These are phyloP conservation scores for Emydura subglobosa DNA, from an alignment of 2,113 vertebrate species.

Conservation along the genomic window DNA sequence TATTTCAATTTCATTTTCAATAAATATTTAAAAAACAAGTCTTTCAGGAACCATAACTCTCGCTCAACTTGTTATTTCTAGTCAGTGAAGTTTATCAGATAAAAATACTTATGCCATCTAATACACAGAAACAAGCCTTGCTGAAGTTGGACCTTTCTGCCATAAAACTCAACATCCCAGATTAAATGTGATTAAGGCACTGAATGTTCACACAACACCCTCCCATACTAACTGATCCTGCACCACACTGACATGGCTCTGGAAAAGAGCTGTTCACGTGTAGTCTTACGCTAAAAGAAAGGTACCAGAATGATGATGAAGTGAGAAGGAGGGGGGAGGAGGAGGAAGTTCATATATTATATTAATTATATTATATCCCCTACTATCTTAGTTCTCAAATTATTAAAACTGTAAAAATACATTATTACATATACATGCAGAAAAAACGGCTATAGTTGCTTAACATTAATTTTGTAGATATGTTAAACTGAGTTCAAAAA, in stretches of 20 bases:
- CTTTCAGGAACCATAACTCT: neutral
- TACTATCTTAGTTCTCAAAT: neutral
- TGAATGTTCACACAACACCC: neutral
- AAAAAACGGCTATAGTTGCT: neutral
- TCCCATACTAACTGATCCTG: fast-evolving
- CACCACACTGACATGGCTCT: neutral
- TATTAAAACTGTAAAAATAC: neutral
- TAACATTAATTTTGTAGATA: neutral
- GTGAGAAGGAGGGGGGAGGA: neutral
- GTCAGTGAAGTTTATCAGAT: neutral
- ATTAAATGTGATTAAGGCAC: neutral
- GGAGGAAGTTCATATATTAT: neutral
- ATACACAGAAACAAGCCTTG: fast-evolving
- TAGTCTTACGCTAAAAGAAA: neutral
- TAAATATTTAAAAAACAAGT: constrained; percentile 13
- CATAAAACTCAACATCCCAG: neutral
- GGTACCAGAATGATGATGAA: neutral
- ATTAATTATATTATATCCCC: too few species aligned
- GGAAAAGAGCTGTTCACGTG: neutral
- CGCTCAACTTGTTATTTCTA: neutral
- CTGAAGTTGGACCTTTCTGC: neutral
- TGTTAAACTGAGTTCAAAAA: neutral
- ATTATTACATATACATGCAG: neutral
- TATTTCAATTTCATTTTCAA: neutral
- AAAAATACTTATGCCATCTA: neutral